A percentile compares a stretch with the other conserved stretches of the same genome.
These are phyloP conservation scores for Balaeniceps rex DNA, from an alignment of 2,113 vertebrate genomes.

Conservation along the genomic window DNA sequence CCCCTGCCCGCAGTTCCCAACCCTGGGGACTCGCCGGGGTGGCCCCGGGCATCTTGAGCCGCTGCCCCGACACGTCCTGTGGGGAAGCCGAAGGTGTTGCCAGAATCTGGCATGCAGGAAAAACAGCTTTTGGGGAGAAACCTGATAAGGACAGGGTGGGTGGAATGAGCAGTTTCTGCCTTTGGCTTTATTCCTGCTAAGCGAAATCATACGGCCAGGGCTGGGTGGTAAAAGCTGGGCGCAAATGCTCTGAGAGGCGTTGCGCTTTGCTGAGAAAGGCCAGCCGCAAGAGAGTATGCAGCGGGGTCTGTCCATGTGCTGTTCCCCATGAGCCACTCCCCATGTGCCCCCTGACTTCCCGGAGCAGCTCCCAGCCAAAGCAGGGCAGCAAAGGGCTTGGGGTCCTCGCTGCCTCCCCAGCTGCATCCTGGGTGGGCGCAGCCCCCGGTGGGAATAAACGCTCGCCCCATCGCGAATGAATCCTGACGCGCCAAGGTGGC, in stretches of 20 bases:
- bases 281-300: background rate
- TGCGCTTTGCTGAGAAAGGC: background rate
- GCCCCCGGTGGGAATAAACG: background rate
- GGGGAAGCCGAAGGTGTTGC: background rate
- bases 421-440: background rate
- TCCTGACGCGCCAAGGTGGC: background rate
- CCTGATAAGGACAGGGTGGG: background rate
- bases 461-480: background rate
- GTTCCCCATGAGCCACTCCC: background rate
- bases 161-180: background rate
- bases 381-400: background rate
- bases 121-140: background rate
- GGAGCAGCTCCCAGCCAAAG: background rate
- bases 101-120: background rate
- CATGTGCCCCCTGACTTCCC: rapidly evolving
- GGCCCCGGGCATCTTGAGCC: background rate
- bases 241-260: background rate
- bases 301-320: background rate
- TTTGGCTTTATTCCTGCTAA: background rate
- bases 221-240: background rate
- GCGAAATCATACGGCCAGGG: rapidly evolving
- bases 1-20: rapidly evolving
- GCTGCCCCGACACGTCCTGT: rapidly evolving
- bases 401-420: background rate
- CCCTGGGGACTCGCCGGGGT: rapidly evolving